Conservation (phyloP, 1,140 invertebrate genomes). For the Drosophila pandora region DNA sequence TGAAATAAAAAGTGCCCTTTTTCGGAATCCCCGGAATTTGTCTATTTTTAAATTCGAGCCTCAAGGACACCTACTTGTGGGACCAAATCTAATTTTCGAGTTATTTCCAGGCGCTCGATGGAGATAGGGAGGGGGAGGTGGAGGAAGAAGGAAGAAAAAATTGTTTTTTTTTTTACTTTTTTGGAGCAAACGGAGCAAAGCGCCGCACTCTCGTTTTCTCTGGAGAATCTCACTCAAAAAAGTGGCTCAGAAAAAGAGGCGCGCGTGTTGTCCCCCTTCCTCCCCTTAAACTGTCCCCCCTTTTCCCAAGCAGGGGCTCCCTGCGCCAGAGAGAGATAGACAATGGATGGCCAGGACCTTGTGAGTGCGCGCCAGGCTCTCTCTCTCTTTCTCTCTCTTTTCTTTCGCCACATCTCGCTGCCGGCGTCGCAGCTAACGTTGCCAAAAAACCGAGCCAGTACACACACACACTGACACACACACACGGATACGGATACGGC, state of each 20-base stretch:
- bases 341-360: slow-evolving; percentile 23
- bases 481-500: neutral
- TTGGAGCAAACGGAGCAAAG: neutral
- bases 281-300: neutral
- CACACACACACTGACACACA: slow-evolving; percentile 21
- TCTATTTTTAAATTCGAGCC: neutral
- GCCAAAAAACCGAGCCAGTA: slow-evolving; percentile 33
- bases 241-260: slow-evolving; percentile 45
- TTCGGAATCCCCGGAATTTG: neutral
- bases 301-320: neutral
- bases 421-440: slow-evolving; percentile 32
- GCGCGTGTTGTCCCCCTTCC: slow-evolving; percentile 25
- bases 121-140: no score
- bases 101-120: neutral
- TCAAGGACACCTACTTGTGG: slow-evolving; percentile 5
- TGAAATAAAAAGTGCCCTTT: no score
- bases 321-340: slow-evolving; percentile 17
- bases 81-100: slow-evolving; percentile 9
- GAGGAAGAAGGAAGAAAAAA: no score
- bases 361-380: slow-evolving; percentile 7
- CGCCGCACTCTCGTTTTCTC: slow-evolving; percentile 19
- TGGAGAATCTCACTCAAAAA: slow-evolving; percentile 38
- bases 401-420: slow-evolving; percentile 11
- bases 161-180: neutral
- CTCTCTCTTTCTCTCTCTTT: neutral